Evolutionary conservation across 1,140 invertebrate species (phyloP).

Genomic region (Cydia strobilella): DNA sequence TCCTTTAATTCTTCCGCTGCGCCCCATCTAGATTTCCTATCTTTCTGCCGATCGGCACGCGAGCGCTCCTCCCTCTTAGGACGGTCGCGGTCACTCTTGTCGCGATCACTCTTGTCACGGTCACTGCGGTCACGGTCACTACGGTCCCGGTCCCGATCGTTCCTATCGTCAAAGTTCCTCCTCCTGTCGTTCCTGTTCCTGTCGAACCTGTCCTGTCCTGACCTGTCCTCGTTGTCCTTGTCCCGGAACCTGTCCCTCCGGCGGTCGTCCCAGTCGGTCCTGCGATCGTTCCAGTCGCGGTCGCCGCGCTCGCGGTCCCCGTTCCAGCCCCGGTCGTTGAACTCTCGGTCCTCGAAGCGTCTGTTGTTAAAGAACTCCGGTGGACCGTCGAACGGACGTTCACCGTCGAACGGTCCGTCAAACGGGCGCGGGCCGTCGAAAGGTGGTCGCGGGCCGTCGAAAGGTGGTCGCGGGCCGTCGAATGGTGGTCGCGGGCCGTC

Average conservation of each 20-base stretch:
- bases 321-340: constrained; percentile 65
- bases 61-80: constrained; percentile 7
- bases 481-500: constrained; percentile 48
- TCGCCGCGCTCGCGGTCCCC: constrained; percentile 61
- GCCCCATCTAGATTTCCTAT: constrained; percentile 73
- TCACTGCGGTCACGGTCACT: constrained; percentile 12
- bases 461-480: constrained; percentile 49
- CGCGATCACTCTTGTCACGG: background rate
- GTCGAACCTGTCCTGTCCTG: constrained; percentile 48
- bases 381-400: constrained; percentile 42
- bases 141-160: constrained; percentile 6
- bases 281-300: constrained; percentile 57
- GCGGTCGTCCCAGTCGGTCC: constrained; percentile 65
- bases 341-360: constrained; percentile 66
- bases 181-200: constrained; percentile 42
- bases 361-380: constrained; percentile 66
- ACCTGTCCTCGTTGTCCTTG: constrained; percentile 52
- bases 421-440: constrained; percentile 48
- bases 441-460: constrained; percentile 51
- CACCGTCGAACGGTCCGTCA: constrained; percentile 42
- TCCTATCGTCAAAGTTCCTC: constrained; percentile 33
- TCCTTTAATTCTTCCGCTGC: constrained; percentile 50
- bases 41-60: constrained; percentile 58
- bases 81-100: constrained; percentile 19
- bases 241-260: constrained; percentile 52